These are phyloP conservation scores for Entomobrya multifasciata DNA, from an alignment of 2,888 invertebrate genomes.

Conservation along the genomic window DNA sequence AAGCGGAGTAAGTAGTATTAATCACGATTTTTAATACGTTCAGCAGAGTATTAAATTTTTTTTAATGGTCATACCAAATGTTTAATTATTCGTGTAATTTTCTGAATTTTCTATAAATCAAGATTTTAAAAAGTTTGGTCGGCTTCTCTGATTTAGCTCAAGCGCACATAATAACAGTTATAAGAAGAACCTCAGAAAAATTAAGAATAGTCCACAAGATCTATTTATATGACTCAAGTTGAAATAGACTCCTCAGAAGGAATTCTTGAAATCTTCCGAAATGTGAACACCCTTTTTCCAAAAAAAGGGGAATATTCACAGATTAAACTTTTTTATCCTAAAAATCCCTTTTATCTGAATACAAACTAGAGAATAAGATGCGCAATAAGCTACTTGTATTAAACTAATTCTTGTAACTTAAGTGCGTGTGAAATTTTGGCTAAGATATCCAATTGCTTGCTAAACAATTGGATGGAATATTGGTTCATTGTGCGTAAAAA, in stretches of 20 bases:
- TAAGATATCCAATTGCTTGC: constrained; percentile 61
- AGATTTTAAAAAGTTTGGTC: background rate
- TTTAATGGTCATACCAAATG: background rate
- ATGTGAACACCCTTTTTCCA: background rate
- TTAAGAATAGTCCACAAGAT: too few species aligned
- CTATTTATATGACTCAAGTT: too few species aligned
- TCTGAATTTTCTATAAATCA: too few species aligned
- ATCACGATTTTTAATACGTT: background rate
- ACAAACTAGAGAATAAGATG: background rate
- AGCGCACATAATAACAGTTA: too few species aligned
- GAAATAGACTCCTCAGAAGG: background rate
- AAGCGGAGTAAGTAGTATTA: background rate
- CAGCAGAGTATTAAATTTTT: background rate
- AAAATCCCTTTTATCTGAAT: background rate
- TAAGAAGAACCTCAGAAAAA: too few species aligned
- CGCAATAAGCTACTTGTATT: constrained; percentile 45
- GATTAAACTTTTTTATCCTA: background rate
- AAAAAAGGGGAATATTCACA: background rate
- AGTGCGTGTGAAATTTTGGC: constrained; percentile 78
- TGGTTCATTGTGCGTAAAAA: background rate
- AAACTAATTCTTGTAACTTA: constrained; percentile 65
- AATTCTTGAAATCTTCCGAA: background rate
- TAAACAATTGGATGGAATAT: constrained; percentile 43
- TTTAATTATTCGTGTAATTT: constrained; percentile 27
- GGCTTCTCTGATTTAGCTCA: background rate